These are phyloP conservation scores for Geococcyx californianus DNA, from an alignment of 2,113 vertebrate genomes.

Conservation along the genomic window DNA sequence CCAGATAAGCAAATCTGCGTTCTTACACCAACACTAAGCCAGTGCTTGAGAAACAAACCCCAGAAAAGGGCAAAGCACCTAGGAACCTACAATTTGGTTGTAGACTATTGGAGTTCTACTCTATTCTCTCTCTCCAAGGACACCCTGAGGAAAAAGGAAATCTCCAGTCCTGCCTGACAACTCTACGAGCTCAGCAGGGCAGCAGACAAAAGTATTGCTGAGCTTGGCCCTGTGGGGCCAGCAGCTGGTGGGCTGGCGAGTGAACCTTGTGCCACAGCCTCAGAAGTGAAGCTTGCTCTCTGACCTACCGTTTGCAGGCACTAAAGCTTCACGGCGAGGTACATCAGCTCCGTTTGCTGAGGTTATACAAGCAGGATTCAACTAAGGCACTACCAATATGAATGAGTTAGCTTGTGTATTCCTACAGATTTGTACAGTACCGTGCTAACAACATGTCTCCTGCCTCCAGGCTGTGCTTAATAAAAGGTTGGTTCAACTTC, in stretches of 20 bases:
- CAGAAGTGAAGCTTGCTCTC: not conserved
- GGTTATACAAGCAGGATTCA: not conserved
- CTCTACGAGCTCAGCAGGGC: rapidly evolving
- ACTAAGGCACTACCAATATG: not conserved
- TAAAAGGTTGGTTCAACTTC: not conserved
- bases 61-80: not conserved
- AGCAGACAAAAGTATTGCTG: not conserved
- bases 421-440: not conserved
- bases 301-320: not conserved
- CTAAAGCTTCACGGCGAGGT: not conserved
- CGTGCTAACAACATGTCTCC: not conserved
- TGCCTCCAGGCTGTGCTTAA: not conserved
- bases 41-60: not conserved
- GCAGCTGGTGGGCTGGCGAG: not conserved
- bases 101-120: not conserved
- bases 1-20: not conserved
- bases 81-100: not conserved
- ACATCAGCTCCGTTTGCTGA: not conserved
- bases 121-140: not conserved
- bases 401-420: not conserved
- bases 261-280: not conserved
- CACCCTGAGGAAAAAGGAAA: not conserved
- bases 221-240: not conserved
- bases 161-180: not conserved
- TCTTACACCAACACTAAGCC: not conserved